A percentile compares a stretch with the other conserved stretches of the same genome.
Evolutionary conservation across 2,797 vertebrate genomes (phyloP).

Genomic region (Falco berigora): DNA sequence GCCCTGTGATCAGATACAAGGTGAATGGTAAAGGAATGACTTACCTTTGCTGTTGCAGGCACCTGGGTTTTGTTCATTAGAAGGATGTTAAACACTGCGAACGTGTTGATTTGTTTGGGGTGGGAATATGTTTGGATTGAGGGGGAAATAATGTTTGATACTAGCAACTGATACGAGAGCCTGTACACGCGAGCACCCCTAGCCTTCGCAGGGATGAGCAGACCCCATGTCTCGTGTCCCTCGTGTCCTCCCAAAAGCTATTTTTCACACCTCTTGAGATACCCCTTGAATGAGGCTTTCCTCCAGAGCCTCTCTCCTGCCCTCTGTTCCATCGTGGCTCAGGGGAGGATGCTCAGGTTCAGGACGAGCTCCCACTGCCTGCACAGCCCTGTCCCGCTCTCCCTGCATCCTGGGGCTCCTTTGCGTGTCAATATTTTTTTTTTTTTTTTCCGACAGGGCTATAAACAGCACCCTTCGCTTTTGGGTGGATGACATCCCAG

Average conservation of each 20-base stretch:
- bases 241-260: not conserved
- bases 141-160: not conserved
- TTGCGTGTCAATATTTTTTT: not conserved
- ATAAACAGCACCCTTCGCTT: not conserved
- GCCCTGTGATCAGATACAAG: not conserved
- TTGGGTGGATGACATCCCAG: not conserved
- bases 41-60: not conserved
- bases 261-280: not conserved
- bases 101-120: not conserved
- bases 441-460: not conserved
- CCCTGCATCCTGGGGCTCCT: not conserved
- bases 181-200: rapidly evolving
- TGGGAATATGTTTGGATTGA: not conserved
- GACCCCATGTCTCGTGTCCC: not conserved
- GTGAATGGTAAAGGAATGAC: not conserved
- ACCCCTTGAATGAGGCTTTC: not conserved
- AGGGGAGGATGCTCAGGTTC: not conserved
- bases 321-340: not conserved
- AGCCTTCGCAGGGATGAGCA: not conserved
- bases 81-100: not conserved
- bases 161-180: not conserved
- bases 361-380: not conserved
- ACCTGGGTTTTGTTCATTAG: not conserved
- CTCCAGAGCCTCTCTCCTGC: not conserved
- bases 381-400: not conserved